Evolutionary conservation across 2,797 vertebrate species (phyloP).

Genomic region (Scleropages formosus): DNA sequence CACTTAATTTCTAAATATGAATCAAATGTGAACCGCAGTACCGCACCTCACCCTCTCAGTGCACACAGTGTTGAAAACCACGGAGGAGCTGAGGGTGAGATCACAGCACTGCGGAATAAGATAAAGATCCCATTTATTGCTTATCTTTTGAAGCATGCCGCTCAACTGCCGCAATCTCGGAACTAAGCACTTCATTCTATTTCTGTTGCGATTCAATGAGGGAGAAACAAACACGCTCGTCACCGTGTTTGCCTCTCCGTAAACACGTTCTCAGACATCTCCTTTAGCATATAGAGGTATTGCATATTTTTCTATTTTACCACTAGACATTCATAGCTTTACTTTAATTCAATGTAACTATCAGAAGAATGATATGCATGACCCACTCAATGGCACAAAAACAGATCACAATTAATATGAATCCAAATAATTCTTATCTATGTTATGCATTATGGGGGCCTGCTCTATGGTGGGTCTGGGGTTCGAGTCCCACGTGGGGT

Average conservation of each 20-base stretch:
- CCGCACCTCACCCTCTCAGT: background rate
- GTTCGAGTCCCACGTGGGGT: no score
- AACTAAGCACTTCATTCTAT: background rate
- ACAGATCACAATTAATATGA: no score
- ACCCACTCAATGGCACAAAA: no score
- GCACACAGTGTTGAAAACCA: background rate
- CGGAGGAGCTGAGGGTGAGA: background rate
- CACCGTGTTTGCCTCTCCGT: background rate
- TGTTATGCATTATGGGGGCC: no score
- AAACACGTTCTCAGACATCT: background rate
- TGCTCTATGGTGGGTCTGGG: no score
- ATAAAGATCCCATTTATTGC: background rate
- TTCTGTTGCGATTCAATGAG: background rate
- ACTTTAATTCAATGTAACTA: no score
- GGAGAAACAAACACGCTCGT: background rate
- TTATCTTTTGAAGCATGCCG: background rate
- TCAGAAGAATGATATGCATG: no score
- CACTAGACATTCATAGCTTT: no score
- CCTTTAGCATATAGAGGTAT: constrained; percentile 4
- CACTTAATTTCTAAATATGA: background rate
- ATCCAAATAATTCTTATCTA: no score
- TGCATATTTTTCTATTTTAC: background rate
- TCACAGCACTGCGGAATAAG: background rate
- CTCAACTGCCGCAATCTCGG: background rate
- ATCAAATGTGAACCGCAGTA: background rate